Evolutionary conservation across 2,888 invertebrate genomes (phyloP).

Genomic region (Tetramorium bicarinatum): DNA sequence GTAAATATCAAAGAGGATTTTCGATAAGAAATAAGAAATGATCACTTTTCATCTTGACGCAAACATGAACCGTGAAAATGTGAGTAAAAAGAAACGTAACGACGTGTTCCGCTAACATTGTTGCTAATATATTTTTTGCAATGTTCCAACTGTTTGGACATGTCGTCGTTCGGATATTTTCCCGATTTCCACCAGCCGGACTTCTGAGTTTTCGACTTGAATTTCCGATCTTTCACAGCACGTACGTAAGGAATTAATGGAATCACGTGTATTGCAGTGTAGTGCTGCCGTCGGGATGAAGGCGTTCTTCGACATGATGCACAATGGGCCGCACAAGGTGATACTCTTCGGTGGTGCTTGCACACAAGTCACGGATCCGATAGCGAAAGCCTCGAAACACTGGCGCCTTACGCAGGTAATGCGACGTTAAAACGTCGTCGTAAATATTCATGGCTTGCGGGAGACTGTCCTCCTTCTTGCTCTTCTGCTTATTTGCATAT

Average conservation of each 20-base stretch:
- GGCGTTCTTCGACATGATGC: conserved; percentile 99
- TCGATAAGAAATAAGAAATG: conserved; percentile 43
- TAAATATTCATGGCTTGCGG: conserved; percentile 49
- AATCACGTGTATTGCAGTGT: conserved; percentile 89
- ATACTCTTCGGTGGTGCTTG: conserved; percentile 99
- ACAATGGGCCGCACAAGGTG: conserved; percentile 95
- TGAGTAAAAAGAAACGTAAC: not conserved
- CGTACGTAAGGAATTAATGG: not conserved
- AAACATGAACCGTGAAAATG: not conserved
- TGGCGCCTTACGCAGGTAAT: conserved; percentile 98
- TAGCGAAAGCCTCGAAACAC: conserved; percentile 98
- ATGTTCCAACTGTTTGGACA: not conserved
- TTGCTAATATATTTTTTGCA: conserved; percentile 6
- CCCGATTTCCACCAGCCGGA: not conserved
- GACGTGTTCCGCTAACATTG: not conserved
- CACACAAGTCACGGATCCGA: conserved; percentile 98
- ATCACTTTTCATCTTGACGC: conserved; percentile 45
- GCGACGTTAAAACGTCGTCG: conserved; percentile 38
- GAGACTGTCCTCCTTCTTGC: conserved; percentile 1
- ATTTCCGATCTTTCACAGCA: too few relatives aligned
- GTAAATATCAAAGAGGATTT: conserved; percentile 51
- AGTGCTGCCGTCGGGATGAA: conserved; percentile 97
- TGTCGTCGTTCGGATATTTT: not conserved
- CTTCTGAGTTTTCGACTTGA: not conserved
- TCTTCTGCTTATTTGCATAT: conserved; percentile 31